These are phyloP conservation scores for Norana najaformis DNA, from an alignment of 2,888 invertebrate genomes.

Conservation along the genomic window DNA sequence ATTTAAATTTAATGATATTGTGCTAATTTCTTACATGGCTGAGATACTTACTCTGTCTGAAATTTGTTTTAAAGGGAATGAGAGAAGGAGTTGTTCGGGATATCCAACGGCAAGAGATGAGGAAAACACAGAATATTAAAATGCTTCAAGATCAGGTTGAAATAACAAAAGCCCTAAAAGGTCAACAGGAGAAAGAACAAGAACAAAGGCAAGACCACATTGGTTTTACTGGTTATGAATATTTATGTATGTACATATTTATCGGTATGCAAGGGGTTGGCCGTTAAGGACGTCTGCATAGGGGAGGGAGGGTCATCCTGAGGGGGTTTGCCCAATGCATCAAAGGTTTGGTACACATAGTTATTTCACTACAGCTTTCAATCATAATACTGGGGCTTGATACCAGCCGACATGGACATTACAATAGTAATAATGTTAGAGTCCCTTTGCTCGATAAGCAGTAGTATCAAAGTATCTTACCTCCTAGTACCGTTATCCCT, in stretches of 20 bases:
- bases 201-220: conserved; percentile 2
- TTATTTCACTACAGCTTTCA: not conserved
- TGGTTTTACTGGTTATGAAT: not conserved
- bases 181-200: conserved; percentile 25
- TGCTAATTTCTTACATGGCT: not conserved
- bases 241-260: not conserved
- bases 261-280: not conserved
- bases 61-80: conserved; percentile 35
- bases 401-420: not conserved
- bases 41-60: not conserved
- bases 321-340: not conserved
- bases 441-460: no score
- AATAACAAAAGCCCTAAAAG: conserved; percentile 37
- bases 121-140: conserved; percentile 40
- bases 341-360: not conserved
- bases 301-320: not conserved
- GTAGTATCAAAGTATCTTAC: no score
- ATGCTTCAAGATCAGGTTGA: conserved; percentile 38
- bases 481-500: no score
- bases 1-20: conserved; percentile 4
- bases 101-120: conserved; percentile 42
- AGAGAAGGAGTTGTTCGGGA: conserved; percentile 40
- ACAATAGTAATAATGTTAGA: no score
- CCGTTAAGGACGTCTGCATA: not conserved
- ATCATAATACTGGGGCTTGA: not conserved